Evolutionary conservation across 2,888 invertebrate species (phyloP).

Genomic region (Megaustenia siamemsis): DNA sequence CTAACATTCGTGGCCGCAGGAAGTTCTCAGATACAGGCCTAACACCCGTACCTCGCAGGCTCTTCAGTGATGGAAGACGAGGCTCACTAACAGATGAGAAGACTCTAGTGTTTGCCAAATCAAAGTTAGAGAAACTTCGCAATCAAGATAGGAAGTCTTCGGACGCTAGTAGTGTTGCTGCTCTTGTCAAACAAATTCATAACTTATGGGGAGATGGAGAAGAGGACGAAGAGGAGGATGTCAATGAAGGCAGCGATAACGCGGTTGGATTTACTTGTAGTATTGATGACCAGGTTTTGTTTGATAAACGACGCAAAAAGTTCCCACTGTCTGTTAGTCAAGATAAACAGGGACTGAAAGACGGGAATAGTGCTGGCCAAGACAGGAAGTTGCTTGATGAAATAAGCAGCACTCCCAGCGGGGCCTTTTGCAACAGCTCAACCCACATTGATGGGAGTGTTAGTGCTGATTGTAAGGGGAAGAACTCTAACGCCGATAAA

Average conservation of each 20-base stretch:
- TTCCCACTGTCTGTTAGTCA: conserved; percentile 30
- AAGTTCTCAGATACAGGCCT: conserved; percentile 53
- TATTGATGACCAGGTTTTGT: conserved; percentile 46
- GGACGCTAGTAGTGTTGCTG: conserved; percentile 48
- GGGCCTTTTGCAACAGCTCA: background rate
- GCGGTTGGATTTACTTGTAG: conserved; percentile 31
- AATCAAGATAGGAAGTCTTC: conserved; percentile 45
- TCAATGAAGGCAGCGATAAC: background rate
- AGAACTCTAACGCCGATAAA: background rate
- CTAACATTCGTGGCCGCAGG: conserved; percentile 43
- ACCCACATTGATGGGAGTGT: background rate
- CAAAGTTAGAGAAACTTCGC: conserved; percentile 48
- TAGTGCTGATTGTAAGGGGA: background rate
- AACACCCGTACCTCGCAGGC: conserved; percentile 43
- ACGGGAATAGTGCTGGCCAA: background rate
- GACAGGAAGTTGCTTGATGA: background rate
- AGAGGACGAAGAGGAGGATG: conserved; percentile 19
- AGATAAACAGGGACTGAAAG: conserved; percentile 32
- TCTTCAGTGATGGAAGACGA: conserved; percentile 40
- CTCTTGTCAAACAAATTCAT: conserved; percentile 53
- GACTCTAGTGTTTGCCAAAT: conserved; percentile 50
- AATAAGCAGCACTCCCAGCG: background rate
- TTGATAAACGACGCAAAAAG: conserved; percentile 42
- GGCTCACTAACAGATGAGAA: conserved; percentile 48
- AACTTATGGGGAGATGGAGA: conserved; percentile 53